Evolutionary conservation across 2,113 vertebrate genomes (phyloP), one percentile per base, ranked within the genome.

Genomic region (Egretta garzetta): DNA sequence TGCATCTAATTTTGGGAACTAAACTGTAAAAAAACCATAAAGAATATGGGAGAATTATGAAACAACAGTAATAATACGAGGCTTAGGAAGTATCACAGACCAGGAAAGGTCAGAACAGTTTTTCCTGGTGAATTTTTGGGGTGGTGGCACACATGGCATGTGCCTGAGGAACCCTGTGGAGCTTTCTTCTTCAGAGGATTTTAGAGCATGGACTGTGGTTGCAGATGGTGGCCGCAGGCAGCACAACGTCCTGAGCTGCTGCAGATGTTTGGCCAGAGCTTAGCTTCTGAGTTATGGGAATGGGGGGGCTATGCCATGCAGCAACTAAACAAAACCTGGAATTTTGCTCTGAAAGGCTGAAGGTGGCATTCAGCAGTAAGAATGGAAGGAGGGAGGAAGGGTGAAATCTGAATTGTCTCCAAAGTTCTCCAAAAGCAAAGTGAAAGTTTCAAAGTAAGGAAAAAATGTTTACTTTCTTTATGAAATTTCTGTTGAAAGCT

Each of bases 91-190:
- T 2, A 1, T 4, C 68, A 8, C 24, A 35, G 67, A 9, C 2
- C 32, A 18, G 80, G n/a, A 28, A 83, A 60, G 67, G 72, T 52
- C 35, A 14, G 30, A 50, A 23, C 37, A 0, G 2, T 11, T 56
- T 58, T 60, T 77, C 16, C 52, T 49, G 47, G 27, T 3, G 21
- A 10, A 6, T 35, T 81, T 35, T 56, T 62, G 45, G 39, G 9
- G 14, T 2, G 28, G 14, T 55, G 62, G 23, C 5, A 5, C 9
- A 1, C 1, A 0, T 3, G 43, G 24, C 6, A 8, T 0, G 2
- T 28, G 35, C 28, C 47, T 13, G 32, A 55, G 50, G 66, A 37
- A 26, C 72, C 24, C 12, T 2, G 35, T 2, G 27, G 23, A 14
- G 52, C 3, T 88, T 28, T 32, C 22, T 33, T 23, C 37, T 23